Evolutionary conservation across 2,113 vertebrate genomes (phyloP).

Genomic region (Axis porcinus): DNA sequence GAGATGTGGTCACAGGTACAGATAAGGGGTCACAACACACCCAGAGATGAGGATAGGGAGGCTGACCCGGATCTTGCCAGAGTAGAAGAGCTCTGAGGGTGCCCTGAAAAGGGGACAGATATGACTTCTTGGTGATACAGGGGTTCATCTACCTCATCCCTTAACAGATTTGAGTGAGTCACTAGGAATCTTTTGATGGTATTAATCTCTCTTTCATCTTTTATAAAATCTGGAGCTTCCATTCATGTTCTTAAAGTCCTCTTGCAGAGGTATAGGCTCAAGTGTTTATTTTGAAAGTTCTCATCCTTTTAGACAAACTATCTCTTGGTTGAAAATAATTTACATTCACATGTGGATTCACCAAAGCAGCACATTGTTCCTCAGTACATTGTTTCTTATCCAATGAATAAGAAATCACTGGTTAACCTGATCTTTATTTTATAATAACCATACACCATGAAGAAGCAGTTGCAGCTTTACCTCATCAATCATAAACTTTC

Average conservation of each 20-base stretch:
- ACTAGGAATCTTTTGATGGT: not conserved
- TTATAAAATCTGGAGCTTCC: not conserved
- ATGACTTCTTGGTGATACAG: not conserved
- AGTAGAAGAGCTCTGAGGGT: not conserved
- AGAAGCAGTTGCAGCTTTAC: not conserved
- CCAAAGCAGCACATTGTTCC: not conserved
- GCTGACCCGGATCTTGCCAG: not conserved
- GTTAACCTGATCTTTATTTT: not conserved
- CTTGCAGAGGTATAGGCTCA: not conserved
- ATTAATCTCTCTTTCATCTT: not conserved
- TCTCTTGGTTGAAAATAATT: not conserved
- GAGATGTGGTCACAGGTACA: not conserved
- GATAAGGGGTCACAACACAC: not conserved
- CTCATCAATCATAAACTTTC: not conserved
- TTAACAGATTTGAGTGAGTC: not conserved
- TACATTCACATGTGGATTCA: not conserved
- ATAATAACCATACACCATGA: not conserved
- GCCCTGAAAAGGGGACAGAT: not conserved
- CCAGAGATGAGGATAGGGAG: not conserved
- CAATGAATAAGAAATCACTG: not conserved
- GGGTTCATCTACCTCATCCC: not conserved
- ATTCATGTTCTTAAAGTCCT: not conserved
- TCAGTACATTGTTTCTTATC: not conserved
- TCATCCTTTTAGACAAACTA: not conserved
- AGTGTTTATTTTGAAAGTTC: not conserved